Evolutionary conservation across 2,797 vertebrate species (phyloP), one percentile per base, ranked within the genome.

Genomic region (Halcyon badia): DNA sequence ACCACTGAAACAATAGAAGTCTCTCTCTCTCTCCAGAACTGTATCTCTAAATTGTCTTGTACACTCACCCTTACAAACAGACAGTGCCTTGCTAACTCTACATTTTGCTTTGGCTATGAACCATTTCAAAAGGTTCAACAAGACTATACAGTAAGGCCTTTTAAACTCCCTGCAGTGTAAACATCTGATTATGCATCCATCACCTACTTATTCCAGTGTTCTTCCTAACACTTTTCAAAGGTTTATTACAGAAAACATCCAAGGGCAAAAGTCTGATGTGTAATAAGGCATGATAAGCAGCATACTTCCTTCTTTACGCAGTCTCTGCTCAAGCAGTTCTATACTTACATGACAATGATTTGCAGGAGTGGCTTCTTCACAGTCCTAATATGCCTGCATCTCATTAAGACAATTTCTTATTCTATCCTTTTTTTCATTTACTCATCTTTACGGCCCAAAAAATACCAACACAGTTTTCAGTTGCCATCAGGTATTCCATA

Each of bases 1-100:
- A 97, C 54, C 83, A 95, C 76, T 31, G 69, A 95, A 96, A 95
- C 65, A 88, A 84, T 0, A 86, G 82, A 78, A 91, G 52, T 52
- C 49, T 28, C 75, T 46, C 73, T n/a, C 65, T 65, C 39, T 73
- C 22, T 66, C 83, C 64, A 75, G 60, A 83, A 70, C 0, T 77
- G 57, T 14, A 73, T 52, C 37, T 91, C 91, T 91, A 25, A 52
- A 83, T 7, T 46, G 61, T 18, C 65, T 71, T 65, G 39, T 31
- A 60, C 42, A 52, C 39, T 52, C 68, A 83, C 30, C 33, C 52
- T 25, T 35, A 64, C 18, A 22, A 60, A 6, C 37, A 93, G 33
- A 13, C 75, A 81, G 20, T 49, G 44, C 17, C 44, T 60, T 49
- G 24, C 31, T 64, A 71, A 68, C 9, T 13, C 44, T 56, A 35